Conservation (phyloP, 2,888 invertebrate species). For the Leistus spinibarbis region DNA sequence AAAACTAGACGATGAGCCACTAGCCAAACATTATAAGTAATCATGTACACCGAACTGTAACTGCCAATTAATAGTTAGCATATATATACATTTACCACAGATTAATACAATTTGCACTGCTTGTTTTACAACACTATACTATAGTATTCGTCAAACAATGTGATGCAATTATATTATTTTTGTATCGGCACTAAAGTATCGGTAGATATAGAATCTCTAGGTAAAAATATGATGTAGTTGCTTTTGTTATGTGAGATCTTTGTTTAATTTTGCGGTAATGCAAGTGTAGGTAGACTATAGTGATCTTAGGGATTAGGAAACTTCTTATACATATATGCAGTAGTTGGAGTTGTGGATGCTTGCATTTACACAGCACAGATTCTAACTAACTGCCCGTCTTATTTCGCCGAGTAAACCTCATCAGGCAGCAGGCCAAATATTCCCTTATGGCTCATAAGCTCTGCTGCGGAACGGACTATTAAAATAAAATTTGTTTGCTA, state of each 20-base stretch:
- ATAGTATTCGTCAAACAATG: neutral
- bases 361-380: neutral
- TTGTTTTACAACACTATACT: neutral
- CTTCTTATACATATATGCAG: neutral
- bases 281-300: neutral
- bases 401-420: neutral
- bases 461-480: neutral
- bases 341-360: neutral
- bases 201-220: no score
- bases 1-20: neutral
- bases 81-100: conserved; percentile 16
- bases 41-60: conserved; percentile 12
- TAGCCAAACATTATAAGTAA: conserved; percentile 14
- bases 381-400: neutral
- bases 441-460: neutral
- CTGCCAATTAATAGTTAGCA: conserved; percentile 31
- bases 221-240: neutral
- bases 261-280: conserved; percentile 2
- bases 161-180: neutral
- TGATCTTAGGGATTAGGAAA: neutral
- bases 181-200: no score
- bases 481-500: neutral
- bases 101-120: conserved; percentile 2
- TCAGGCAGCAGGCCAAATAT: neutral
- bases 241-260: neutral